Evolutionary conservation across 2,113 vertebrate genomes (phyloP), one percentile per base, ranked within the genome.

Genomic region (Aepyceros melampus): DNA sequence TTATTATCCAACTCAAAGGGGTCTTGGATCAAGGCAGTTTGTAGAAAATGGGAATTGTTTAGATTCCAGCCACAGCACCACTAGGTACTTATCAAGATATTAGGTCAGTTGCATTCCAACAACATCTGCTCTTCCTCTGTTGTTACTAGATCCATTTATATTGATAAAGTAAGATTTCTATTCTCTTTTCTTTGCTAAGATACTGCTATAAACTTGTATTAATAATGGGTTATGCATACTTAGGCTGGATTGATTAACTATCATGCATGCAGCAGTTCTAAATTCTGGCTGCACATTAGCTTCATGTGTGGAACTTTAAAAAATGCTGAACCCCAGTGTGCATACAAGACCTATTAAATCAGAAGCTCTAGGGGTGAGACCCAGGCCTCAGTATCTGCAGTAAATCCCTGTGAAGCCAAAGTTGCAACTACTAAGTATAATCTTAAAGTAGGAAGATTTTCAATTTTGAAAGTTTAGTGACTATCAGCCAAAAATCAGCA

Each of bases 81-180:
- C 2, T 2, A 3, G 58, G 19, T 2, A 86, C 99, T 99, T 98
- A 99, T 99, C 99, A 23, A 99, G 99, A 98, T 99, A 99, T 91
- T 99, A 99, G 0, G 99, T 99, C 31, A 99, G 99, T 98, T 99
- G 99, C 67, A 98, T 86, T 99, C 99, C 0, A 99, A 99, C 47
- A 99, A 99, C 5, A 99, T 99, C 0, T 99, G 98, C 47, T 99
- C 99, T 0, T 99, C 99, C 62, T 99, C 99, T 99, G 99, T 99
- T 99, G 97, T 99, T 99, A 84, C 99, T 36, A 71, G 64, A 71
- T 71, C 21, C 9, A 71, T 71, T 36, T 71, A 5, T 21, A 36
- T 71, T 71, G 64, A 71, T 71, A 71, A 71, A 67, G 8, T 36
- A 21, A 71, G 9, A 71, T 21, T 36, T 71, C 64, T 36, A 71